Conservation (phyloP, 2,888 invertebrate genomes). For the Ptilodon capucinus region DNA sequence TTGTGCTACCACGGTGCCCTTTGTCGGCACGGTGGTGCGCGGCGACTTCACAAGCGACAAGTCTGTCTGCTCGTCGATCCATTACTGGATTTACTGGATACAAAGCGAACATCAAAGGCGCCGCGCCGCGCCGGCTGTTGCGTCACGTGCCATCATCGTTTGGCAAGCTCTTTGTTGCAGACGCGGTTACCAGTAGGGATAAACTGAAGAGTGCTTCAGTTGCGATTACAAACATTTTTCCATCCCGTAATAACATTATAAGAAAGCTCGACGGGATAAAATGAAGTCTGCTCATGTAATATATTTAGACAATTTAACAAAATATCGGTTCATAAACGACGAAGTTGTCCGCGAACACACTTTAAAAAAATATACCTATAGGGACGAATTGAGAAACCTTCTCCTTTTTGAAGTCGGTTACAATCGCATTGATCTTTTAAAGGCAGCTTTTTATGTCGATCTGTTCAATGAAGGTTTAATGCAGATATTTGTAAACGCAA, state of each 20-base stretch:
- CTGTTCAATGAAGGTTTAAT: constrained; percentile 24
- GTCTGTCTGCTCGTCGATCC: constrained; percentile 59
- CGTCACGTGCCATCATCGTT: constrained; percentile 65
- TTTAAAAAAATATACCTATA: too few species aligned
- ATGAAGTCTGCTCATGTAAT: too few species aligned
- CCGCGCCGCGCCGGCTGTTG: constrained; percentile 48
- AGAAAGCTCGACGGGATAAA: too few species aligned
- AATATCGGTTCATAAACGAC: too few species aligned
- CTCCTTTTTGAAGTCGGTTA: background rate
- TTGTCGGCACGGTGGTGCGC: constrained; percentile 65
- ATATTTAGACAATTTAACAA: too few species aligned
- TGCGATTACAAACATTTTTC: constrained; percentile 9
- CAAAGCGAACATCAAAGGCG: constrained; percentile 67
- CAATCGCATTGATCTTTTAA: background rate
- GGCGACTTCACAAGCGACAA: constrained; percentile 61
- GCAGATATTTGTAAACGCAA: constrained; percentile 37
- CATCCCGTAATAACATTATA: too few species aligned
- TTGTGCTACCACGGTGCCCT: constrained; percentile 71
- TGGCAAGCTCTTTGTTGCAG: constrained; percentile 31
- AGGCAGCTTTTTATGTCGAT: constrained; percentile 4
- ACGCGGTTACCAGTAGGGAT: constrained; percentile 8
- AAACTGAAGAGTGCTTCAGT: constrained; percentile 8
- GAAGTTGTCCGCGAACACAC: too few species aligned
- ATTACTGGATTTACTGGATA: constrained; percentile 55
- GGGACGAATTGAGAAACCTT: too few species aligned